These are phyloP conservation scores for Oncopeltus fasciatus DNA, from an alignment of 1,140 invertebrate species.

Conservation along the genomic window DNA sequence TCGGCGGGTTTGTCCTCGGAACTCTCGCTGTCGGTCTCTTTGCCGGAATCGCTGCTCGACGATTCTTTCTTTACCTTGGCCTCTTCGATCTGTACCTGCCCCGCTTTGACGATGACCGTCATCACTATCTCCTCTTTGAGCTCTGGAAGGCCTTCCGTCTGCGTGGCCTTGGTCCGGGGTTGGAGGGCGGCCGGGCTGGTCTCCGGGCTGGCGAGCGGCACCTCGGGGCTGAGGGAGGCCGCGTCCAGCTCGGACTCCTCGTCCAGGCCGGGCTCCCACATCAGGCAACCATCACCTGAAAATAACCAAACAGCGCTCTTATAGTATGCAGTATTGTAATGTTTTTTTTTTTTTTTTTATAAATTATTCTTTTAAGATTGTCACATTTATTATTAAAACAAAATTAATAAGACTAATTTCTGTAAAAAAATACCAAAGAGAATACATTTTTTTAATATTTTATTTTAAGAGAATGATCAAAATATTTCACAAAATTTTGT, in stretches of 20 bases:
- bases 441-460: no score
- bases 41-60: neutral
- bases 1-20: neutral
- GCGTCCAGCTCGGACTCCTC: neutral
- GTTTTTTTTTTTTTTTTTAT: no score
- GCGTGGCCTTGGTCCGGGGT: neutral
- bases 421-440: no score
- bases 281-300: neutral
- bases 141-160: conserved; percentile 1
- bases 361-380: no score
- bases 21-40: neutral
- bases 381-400: no score
- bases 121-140: conserved; percentile 10
- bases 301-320: no score
- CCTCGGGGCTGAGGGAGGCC: conserved; percentile 10
- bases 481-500: no score
- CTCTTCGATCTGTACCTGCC: neutral
- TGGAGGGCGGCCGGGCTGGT: neutral
- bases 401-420: no score
- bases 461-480: no score
- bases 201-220: conserved; percentile 10
- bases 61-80: neutral
- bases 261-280: neutral
- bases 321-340: no score
- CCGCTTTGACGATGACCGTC: conserved; percentile 8